Conservation (phyloP, 2,113 vertebrate species). For the Aptenodytes patagonicus region DNA sequence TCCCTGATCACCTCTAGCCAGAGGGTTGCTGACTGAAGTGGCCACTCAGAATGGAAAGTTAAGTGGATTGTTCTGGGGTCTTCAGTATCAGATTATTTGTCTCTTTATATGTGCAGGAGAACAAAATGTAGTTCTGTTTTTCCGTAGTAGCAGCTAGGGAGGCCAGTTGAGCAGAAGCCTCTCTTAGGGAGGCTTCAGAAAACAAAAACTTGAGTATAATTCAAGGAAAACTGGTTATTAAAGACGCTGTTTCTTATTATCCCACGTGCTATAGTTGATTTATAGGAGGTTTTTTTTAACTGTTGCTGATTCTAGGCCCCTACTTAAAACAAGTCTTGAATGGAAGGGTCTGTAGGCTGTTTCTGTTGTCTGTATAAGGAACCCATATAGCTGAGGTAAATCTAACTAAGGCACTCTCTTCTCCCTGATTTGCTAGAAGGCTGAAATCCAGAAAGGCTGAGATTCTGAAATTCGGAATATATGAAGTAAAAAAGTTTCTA, state of each 20-base stretch:
- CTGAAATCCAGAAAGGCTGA: background rate
- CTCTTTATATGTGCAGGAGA: background rate
- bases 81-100: background rate
- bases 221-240: background rate
- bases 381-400: background rate
- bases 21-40: background rate
- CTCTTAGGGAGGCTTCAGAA: background rate
- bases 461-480: background rate
- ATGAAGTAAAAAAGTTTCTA: background rate
- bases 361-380: background rate
- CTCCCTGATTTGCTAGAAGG: background rate
- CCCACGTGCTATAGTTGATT: background rate
- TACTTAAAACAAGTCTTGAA: background rate
- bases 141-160: background rate
- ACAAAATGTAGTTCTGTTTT: background rate
- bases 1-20: background rate
- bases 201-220: background rate
- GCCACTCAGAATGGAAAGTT: background rate
- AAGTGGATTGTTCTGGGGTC: background rate
- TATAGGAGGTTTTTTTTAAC: background rate
- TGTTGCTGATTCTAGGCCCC: background rate
- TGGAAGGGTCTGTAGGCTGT: background rate
- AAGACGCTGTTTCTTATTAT: background rate
- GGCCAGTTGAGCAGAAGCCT: background rate
- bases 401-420: background rate